Evolutionary conservation across 2,888 invertebrate genomes (phyloP).

Genomic region (Ferdinandea cuprea): DNA sequence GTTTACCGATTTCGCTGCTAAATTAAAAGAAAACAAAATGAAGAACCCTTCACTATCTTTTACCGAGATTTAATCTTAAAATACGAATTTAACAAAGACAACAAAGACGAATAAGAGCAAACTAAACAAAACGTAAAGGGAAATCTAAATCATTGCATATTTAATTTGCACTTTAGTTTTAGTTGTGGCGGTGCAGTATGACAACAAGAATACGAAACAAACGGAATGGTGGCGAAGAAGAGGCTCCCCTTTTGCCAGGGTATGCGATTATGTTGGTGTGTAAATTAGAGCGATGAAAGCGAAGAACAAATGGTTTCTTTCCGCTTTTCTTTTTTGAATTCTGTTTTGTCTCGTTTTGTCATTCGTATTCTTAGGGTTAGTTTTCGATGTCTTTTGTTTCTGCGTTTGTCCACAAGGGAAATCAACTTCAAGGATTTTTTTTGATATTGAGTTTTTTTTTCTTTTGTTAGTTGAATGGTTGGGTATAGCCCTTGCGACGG

Average conservation of each 20-base stretch:
- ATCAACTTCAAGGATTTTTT: slow-evolving; percentile 50
- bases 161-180: slow-evolving; percentile 69
- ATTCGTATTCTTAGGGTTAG: slow-evolving; percentile 1
- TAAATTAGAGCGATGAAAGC: slow-evolving; percentile 54
- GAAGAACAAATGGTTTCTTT: slow-evolving; percentile 60
- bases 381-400: slow-evolving; percentile 27
- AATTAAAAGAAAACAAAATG: slow-evolving; percentile 19
- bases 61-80: slow-evolving; percentile 26
- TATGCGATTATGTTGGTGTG: slow-evolving; percentile 38
- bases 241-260: slow-evolving; percentile 8
- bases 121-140: slow-evolving; percentile 53
- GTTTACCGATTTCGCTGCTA: slow-evolving; percentile 12
- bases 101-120: slow-evolving; percentile 4
- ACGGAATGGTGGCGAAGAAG: slow-evolving; percentile 1
- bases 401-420: slow-evolving; percentile 48
- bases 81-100: slow-evolving; percentile 4
- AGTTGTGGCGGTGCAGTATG: slow-evolving; percentile 30
- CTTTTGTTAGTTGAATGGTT: neutral
- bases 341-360: slow-evolving; percentile 1
- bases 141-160: slow-evolving; percentile 68
- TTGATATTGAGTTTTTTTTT: no score
- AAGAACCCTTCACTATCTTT: slow-evolving; percentile 15
- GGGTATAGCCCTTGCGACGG: neutral
- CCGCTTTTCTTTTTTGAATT: slow-evolving; percentile 29
- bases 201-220: neutral